Evolutionary conservation across 2,888 invertebrate genomes (phyloP).

Genomic region (Drosophila subsilvestris): DNA sequence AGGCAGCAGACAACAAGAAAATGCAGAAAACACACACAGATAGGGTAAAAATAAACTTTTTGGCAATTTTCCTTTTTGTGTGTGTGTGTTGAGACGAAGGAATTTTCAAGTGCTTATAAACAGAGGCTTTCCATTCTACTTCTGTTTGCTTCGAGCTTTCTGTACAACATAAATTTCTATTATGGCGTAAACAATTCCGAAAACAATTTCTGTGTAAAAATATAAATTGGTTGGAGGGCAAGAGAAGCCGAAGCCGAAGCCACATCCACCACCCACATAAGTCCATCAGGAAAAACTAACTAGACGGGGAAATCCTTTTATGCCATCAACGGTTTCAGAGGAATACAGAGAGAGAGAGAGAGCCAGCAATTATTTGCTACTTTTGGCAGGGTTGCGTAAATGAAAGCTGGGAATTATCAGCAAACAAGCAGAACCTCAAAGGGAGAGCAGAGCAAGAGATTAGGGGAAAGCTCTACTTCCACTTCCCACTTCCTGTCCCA

Average conservation of each 20-base stretch:
- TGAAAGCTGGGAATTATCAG: constrained; percentile 65
- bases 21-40: not conserved
- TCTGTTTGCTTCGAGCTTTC: constrained; percentile 10
- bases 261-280: constrained; percentile 1
- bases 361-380: constrained; percentile 76
- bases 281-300: constrained; percentile 43
- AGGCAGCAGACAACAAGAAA: constrained; percentile 8
- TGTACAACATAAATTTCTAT: constrained; percentile 57
- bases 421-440: constrained; percentile 39
- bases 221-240: not conserved
- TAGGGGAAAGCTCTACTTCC: constrained; percentile 17
- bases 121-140: constrained; percentile 11
- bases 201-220: constrained; percentile 56
- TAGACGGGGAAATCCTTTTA: constrained; percentile 64
- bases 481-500: constrained; percentile 33
- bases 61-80: constrained; percentile 52
- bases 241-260: not conserved
- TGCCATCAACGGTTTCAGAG: constrained; percentile 69
- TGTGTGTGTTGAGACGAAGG: constrained; percentile 42
- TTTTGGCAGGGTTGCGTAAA: constrained; percentile 70
- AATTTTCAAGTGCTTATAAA: constrained; percentile 39
- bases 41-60: constrained; percentile 47
- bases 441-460: not conserved
- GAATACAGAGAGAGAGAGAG: constrained; percentile 9
- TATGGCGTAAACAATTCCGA: constrained; percentile 57